These are phyloP conservation scores for Paraescarpia echinospica DNA, from an alignment of 1,140 invertebrate genomes.

Conservation along the genomic window DNA sequence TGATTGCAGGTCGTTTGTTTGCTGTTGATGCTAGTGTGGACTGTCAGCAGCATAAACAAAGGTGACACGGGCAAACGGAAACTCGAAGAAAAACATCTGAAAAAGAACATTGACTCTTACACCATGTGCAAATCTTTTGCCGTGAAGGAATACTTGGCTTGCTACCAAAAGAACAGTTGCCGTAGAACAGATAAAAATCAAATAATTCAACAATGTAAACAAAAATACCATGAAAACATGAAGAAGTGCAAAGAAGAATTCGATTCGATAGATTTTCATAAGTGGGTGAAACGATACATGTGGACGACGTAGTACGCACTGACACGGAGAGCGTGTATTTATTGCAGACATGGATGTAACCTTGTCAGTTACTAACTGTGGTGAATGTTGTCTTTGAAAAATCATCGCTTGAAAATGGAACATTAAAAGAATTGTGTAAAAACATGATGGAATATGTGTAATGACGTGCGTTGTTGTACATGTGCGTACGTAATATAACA, in stretches of 20 bases:
- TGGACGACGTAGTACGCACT: no score
- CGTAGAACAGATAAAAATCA: not conserved
- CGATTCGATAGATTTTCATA: not conserved
- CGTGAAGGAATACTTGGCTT: not conserved
- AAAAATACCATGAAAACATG: not conserved
- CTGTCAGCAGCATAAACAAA: not conserved
- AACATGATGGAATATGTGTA: no score
- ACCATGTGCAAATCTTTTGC: not conserved
- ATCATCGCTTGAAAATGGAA: no score
- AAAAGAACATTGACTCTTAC: not conserved
- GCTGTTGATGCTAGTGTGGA: not conserved
- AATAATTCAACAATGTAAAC: not conserved
- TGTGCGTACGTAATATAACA: no score
- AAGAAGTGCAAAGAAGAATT: not conserved
- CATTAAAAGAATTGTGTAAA: no score
- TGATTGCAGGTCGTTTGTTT: not conserved
- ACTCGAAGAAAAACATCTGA: not conserved
- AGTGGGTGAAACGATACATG: not conserved
- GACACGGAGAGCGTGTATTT: no score
- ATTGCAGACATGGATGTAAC: no score
- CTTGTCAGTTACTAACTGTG: no score
- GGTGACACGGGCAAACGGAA: not conserved
- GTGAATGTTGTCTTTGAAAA: no score
- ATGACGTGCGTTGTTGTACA: no score
- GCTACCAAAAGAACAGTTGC: not conserved